Conservation (phyloP, 2,888 invertebrate species). For the Glyphotaelius pellucidus region DNA sequence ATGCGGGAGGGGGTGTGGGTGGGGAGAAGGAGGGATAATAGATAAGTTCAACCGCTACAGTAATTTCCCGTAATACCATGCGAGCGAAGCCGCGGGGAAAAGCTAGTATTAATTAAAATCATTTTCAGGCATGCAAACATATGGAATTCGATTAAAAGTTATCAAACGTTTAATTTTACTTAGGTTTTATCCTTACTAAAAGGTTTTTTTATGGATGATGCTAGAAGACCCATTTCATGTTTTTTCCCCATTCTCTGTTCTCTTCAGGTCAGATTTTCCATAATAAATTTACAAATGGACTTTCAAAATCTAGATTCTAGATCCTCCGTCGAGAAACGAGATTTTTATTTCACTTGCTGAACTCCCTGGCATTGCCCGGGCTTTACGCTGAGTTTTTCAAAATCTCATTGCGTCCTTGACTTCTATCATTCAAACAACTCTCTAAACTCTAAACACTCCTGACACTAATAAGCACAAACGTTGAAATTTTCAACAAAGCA, state of each 20-base stretch:
- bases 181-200: too few species aligned
- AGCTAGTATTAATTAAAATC: neutral
- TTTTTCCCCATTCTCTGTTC: neutral
- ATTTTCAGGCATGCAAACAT: neutral
- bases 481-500: neutral
- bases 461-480: too few species aligned
- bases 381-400: too few species aligned
- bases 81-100: too few species aligned
- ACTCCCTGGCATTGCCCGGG: too few species aligned
- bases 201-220: neutral
- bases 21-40: too few species aligned
- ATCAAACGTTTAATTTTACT: neutral
- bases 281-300: neutral
- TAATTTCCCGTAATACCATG: too few species aligned
- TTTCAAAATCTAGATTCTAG: neutral
- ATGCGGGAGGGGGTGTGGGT: too few species aligned
- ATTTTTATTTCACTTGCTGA: neutral
- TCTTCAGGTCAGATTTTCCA: neutral
- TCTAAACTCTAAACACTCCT: too few species aligned
- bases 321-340: neutral
- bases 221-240: neutral
- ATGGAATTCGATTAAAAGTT: neutral
- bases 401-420: too few species aligned
- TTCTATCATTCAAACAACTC: too few species aligned
- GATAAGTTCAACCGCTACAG: too few species aligned